Evolutionary conservation across 2,113 vertebrate species (phyloP), one percentile per base, ranked within the genome.

Genomic region (Syrrhaptes paradoxus): DNA sequence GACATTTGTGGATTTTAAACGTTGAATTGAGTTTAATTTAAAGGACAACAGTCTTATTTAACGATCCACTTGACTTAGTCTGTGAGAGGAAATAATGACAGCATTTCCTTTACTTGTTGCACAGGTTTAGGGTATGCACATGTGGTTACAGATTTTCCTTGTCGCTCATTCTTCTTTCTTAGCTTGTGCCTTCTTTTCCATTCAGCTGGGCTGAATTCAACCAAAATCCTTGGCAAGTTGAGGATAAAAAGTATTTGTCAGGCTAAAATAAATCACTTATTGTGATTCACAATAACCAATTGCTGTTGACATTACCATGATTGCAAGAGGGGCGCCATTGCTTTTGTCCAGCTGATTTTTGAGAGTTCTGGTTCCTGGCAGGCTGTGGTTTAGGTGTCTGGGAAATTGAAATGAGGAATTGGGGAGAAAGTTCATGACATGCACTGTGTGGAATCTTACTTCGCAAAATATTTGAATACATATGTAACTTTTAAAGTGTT

Each of bases 311-410:
- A 51, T 51, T 51, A 26, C 49, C 51, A 41, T 41, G 41, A 68
- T 46, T 55, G 28, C 29, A 76, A 66, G 41, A 55, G 48, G 2
- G 29, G n/a, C 4, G 0, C 16, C 0, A 1, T n/a, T 86, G n/a
- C 15, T 84, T 85, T 81, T 87, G 28, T 16, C 36, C 11, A 46
- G 17, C 13, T 77, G 31, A n/a, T 63, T 70, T 87, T 70, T 66
- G 36, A 67, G 36, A 58, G 19, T 34, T 74, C 34, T 62, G 31
- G 10, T 12, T 74, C 49, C 25, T 66, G 55, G 2, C 17, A 54
- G 24, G 7, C 19, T 61, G 29, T 89, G 15, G 29, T 55, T 72
- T 80, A 76, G 32, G 12, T 36, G 15, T 32, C 34, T 68, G 13
- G 51, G 48, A 79, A 72, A 52, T 41, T 11, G 9, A 48, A 54